Evolutionary conservation across 2,113 vertebrate species (phyloP).

Genomic region (Pipra filicauda): DNA sequence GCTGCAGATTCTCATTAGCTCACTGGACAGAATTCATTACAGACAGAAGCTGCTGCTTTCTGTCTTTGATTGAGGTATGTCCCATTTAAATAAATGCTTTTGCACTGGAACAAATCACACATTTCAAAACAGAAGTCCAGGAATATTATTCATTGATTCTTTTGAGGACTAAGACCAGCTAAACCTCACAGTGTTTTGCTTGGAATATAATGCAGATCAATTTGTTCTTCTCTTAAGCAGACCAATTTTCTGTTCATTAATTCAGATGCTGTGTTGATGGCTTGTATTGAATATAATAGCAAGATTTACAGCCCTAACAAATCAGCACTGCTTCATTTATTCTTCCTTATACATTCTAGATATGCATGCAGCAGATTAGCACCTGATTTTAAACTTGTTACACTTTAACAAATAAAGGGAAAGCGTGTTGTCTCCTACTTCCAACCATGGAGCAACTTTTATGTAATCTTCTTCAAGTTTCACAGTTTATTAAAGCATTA

Average conservation of each 20-base stretch:
- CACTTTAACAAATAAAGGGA: not conserved
- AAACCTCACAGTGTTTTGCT: conserved; percentile 10
- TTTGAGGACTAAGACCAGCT: not conserved
- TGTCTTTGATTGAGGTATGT: conserved; percentile 52
- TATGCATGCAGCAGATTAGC: not conserved
- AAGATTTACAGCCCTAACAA: conserved; percentile 23
- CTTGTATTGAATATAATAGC: conserved; percentile 9
- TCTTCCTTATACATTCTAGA: not conserved
- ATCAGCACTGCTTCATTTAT: not conserved
- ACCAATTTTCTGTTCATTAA: conserved; percentile 55
- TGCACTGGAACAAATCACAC: not conserved
- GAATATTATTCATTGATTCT: conserved; percentile 15
- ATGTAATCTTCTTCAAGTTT: not conserved
- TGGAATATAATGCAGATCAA: conserved; percentile 16
- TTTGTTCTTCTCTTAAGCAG: conserved; percentile 54
- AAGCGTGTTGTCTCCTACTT: not conserved
- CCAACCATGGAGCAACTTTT: not conserved
- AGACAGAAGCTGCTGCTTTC: conserved; percentile 33
- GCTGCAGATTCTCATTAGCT: conserved; percentile 58
- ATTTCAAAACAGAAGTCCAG: conserved; percentile 16
- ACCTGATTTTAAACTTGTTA: not conserved
- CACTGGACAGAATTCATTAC: conserved; percentile 68
- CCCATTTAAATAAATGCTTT: conserved; percentile 29
- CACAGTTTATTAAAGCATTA: not conserved
- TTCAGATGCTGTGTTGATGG: not conserved